Evolutionary conservation across 1,140 invertebrate species (phyloP), one percentile per base, ranked within the genome.

Genomic region (Orchesella cincta): DNA sequence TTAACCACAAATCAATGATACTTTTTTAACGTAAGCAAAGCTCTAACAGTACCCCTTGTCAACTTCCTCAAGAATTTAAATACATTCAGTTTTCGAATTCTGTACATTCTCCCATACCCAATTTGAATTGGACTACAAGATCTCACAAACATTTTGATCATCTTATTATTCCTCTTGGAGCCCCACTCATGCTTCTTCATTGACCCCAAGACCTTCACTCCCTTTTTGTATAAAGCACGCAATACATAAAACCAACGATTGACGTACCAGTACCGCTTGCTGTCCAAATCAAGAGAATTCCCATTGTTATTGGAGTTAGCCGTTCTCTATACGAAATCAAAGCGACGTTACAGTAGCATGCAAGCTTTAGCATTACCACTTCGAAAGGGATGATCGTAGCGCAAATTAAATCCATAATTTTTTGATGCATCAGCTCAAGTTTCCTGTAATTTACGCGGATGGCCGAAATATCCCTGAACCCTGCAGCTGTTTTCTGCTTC

Each of bases 81-180:
- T 33, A 33, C 31, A 31, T 29, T 67, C 12, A 67, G 12, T 23
- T 18, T 67, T 23, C 62, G 29, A 67, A 67, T 67, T 1, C 29
- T 29, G 33, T 67, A 67, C 62, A 67, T 67, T 67, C 62, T 67
- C 12, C 62, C 62, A 33, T 67, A 67, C 12, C 62, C 62, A 29
- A 31, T 31, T 12, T 29, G 29, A 12, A 67, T 67, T 16, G 62
- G 62, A 3, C 12, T 33, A 23, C 62, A 67, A 29, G 62, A 67
- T 1, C 31, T 2, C 29, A 33, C 29, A 67, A 67, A 67, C 26
- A 12, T 29, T 29, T 31, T 67, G 26, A 67, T 67, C 5, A 67
- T 67, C n/a, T 31, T 29, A n/a, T 67, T 67, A n/a, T 67, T 67
- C 1, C 23, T 8, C 31, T 31, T 67, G 2, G 62, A 67, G 2